Base-by-base conservation (phyloP, 2,113 vertebrate genomes). In the Catharus minimus region DNA sequence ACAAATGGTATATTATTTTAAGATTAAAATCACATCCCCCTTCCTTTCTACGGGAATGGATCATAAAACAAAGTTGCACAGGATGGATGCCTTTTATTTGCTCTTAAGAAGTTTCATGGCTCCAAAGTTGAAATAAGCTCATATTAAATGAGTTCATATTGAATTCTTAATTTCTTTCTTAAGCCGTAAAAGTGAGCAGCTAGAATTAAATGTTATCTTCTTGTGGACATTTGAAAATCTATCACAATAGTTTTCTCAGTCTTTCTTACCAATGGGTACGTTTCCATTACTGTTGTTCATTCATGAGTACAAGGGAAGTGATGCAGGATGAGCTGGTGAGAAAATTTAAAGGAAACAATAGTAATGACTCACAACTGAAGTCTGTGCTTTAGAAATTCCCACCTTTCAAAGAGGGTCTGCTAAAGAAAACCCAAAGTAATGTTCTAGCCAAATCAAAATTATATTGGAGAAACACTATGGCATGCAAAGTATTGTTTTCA, bases 271-370 rank as follows among this genome's bases (percentile, higher is more conserved):
- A 65, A 60, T 65, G 62, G 75, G 50, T 73, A 43, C 53, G 47
- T 95, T 95, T 96, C 95, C 96, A 92, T 87, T 81, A 33, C 75
- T 77, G 69, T 79, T 91, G 89, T 88, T 96, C 71, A 95, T 96
- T 97, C 96, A 96, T 97, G 96, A 97, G 97, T 96, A 97, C 78
- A 97, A 94, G 95, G 97, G 97, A 98, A 97, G 88, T 82, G 90
- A 68, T 67, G 82, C 96, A 95, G 95, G 94, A 95, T 94, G 96
- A 95, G 94, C 78, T 95, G 96, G 94, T 96, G 97, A 97, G 97
- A 97, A 97, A 96, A 94, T 91, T 90, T 90, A 84, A 80, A 97
- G 95, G 94, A 95, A 98, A 98, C 97, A 97, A 97, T 97, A 93
- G 95, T 94, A 88, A 71, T 98, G 97, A 98, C 93, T 97, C 97